Conservation (phyloP, 2,797 vertebrate genomes). For the Coregonus sp. region DNA sequence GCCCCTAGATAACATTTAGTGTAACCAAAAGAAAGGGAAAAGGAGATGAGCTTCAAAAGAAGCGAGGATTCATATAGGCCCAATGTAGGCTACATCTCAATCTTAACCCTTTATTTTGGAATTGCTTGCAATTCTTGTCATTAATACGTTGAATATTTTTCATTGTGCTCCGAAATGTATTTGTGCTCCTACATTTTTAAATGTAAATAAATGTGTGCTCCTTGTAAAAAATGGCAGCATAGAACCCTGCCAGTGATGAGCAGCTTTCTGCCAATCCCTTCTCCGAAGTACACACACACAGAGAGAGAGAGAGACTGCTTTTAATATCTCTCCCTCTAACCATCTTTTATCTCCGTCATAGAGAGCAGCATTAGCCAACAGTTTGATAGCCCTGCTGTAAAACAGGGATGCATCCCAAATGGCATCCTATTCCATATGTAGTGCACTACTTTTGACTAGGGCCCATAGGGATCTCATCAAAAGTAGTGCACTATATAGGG, state of each 20-base stretch:
- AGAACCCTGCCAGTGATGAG: not conserved
- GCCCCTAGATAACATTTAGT: no score
- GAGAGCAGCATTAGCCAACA: slow-evolving; percentile 69
- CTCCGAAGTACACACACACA: not conserved
- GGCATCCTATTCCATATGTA: not conserved
- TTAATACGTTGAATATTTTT: no score
- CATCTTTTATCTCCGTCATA: slow-evolving; percentile 63
- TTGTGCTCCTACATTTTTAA: no score
- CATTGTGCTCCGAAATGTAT: no score
- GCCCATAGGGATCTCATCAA: not conserved
- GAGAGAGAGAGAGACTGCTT: not conserved
- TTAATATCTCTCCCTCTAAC: slow-evolving; percentile 16
- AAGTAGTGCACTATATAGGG: not conserved
- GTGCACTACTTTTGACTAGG: not conserved
- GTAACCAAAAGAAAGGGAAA: no score
- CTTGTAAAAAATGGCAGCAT: no score
- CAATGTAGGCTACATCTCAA: no score
- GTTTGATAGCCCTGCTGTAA: slow-evolving; percentile 73
- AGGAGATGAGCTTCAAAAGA: no score
- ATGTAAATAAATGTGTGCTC: no score
- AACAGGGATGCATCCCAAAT: slow-evolving; percentile 37
- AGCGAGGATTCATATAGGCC: no score
- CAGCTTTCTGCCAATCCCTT: not conserved
- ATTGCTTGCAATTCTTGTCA: no score
- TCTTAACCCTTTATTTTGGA: no score